Evolutionary conservation across 2,113 vertebrate genomes (phyloP).

Genomic region (Stomatorhinus ivindoensis): DNA sequence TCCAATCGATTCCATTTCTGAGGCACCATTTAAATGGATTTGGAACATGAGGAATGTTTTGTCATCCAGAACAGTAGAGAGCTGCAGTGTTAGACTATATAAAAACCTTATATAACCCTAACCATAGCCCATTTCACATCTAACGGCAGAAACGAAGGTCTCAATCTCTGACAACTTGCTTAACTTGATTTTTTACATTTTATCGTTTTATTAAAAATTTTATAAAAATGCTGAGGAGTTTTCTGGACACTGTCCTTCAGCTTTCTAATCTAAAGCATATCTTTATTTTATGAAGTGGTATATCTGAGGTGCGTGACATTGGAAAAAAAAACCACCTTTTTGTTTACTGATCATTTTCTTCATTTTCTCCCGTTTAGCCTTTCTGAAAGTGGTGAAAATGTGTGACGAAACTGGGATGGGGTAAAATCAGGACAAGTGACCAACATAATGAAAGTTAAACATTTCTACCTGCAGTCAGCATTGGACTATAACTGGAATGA

Average conservation of each 20-base stretch:
- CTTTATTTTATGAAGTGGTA: neutral
- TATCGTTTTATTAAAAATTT: slow-evolving; percentile 17
- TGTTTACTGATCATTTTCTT: neutral
- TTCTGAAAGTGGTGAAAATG: slow-evolving; percentile 12
- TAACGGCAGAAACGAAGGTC: neutral
- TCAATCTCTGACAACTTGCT: neutral
- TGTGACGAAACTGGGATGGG: neutral
- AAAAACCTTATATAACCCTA: neutral
- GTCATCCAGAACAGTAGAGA: neutral
- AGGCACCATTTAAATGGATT: slow-evolving; percentile 4
- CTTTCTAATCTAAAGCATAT: neutral
- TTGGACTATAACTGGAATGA: neutral
- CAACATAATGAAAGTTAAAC: neutral
- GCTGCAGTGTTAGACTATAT: neutral
- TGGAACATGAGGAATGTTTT: slow-evolving; percentile 13
- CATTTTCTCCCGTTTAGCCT: neutral
- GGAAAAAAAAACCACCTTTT: neutral
- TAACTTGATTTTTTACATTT: slow-evolving; percentile 4
- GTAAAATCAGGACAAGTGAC: neutral
- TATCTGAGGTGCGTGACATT: neutral
- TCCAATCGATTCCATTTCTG: neutral
- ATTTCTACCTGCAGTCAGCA: neutral
- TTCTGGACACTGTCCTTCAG: neutral
- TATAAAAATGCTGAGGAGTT: slow-evolving; percentile 16
- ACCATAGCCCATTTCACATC: neutral